Evolutionary conservation across 2,797 vertebrate genomes (phyloP).

Genomic region (Oryzias dopingdopingensis): DNA sequence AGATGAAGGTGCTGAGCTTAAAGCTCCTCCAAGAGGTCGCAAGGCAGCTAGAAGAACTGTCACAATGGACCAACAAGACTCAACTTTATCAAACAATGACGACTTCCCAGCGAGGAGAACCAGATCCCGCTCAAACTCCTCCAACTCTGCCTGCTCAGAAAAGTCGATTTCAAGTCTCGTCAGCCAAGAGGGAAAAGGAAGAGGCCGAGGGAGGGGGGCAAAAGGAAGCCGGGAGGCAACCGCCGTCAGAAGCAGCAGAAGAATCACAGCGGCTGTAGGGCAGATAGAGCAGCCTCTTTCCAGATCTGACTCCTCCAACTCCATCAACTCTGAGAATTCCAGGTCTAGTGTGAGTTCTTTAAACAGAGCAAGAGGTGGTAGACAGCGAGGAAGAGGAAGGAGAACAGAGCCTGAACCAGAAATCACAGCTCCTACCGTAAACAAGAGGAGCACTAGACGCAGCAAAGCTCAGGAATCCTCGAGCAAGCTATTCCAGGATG

Average conservation of each 20-base stretch:
- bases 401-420: constrained; percentile 21
- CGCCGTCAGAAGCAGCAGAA: constrained; percentile 39
- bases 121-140: constrained; percentile 73
- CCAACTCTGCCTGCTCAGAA: constrained; percentile 71
- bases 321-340: constrained; percentile 42
- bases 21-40: constrained; percentile 37
- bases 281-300: constrained; percentile 20
- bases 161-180: constrained; percentile 49
- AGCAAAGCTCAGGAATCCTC: constrained; percentile 19
- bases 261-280: constrained; percentile 28
- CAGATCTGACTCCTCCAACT: constrained; percentile 49
- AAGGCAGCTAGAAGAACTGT: constrained; percentile 41
- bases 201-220: constrained; percentile 42
- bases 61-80: constrained; percentile 10
- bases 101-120: constrained; percentile 61
- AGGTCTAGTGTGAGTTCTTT: constrained; percentile 33
- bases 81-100: constrained; percentile 6
- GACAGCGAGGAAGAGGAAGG: constrained; percentile 47
- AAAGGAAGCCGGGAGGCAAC: constrained; percentile 25
- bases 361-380: constrained; percentile 53
- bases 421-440: not conserved
- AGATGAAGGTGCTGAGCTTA: constrained; percentile 5
- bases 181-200: constrained; percentile 34
- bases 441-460: constrained; percentile 38
- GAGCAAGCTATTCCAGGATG: not conserved